Conservation (phyloP, 1,140 invertebrate genomes). For the Calephelis nemesis region DNA sequence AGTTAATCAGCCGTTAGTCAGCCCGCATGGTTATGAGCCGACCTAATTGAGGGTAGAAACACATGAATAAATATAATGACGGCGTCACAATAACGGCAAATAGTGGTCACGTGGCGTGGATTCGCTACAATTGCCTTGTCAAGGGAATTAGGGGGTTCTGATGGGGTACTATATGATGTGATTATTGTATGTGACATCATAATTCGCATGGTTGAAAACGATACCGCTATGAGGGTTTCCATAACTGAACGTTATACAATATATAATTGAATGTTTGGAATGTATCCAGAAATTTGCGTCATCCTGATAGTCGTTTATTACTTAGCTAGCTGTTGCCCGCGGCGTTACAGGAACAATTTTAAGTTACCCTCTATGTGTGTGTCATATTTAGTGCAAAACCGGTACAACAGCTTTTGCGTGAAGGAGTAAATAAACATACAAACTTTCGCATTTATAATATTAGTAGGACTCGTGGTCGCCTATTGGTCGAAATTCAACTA, state of each 20-base stretch:
- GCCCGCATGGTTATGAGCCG: slow-evolving; percentile 64
- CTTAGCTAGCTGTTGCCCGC: too few relatives aligned
- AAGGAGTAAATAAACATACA: too few relatives aligned
- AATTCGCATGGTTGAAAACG: slow-evolving; percentile 20
- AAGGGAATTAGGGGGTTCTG: slow-evolving; percentile 48
- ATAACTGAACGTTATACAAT: not conserved
- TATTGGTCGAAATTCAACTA: too few relatives aligned
- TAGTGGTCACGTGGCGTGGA: slow-evolving; percentile 69
- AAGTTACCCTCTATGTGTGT: too few relatives aligned
- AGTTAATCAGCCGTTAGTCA: slow-evolving; percentile 48
- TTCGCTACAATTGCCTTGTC: slow-evolving; percentile 64
- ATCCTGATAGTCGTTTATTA: too few relatives aligned
- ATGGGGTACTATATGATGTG: slow-evolving; percentile 60
- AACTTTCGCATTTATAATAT: too few relatives aligned
- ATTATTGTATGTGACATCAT: slow-evolving; percentile 51
- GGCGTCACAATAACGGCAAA: slow-evolving; percentile 59
- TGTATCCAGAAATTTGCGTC: too few relatives aligned
- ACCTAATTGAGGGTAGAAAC: slow-evolving; percentile 57
- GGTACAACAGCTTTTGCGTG: too few relatives aligned
- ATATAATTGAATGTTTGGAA: too few relatives aligned
- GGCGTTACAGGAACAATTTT: too few relatives aligned
- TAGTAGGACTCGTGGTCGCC: too few relatives aligned
- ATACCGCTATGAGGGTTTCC: slow-evolving; percentile 14
- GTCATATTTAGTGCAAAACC: too few relatives aligned
- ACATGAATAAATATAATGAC: slow-evolving; percentile 51